Conservation (phyloP, 2,888 invertebrate species). For the Marronus borbonicus region DNA sequence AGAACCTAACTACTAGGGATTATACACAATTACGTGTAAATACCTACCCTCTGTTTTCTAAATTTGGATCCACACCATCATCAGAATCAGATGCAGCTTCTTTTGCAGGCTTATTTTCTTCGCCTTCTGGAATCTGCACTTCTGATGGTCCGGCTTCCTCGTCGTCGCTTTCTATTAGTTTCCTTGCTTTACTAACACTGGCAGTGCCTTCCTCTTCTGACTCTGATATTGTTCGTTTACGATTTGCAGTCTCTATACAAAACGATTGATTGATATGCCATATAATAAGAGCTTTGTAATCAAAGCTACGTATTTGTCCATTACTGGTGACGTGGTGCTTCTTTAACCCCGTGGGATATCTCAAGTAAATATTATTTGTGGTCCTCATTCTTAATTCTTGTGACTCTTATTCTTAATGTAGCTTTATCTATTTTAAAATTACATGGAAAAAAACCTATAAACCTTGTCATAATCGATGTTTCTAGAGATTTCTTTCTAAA, state of each 20-base stretch:
- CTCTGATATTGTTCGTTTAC: conserved; percentile 72
- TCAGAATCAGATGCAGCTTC: conserved; percentile 75
- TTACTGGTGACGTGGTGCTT: too few species aligned
- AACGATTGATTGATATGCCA: not conserved
- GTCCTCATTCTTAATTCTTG: too few species aligned
- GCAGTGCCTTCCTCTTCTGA: conserved; percentile 74
- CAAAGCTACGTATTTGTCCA: too few species aligned
- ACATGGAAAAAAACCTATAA: too few species aligned
- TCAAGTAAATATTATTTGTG: too few species aligned
- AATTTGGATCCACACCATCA: conserved; percentile 69
- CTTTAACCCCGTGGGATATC: too few species aligned
- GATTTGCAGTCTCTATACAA: conserved; percentile 56
- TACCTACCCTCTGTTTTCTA: conserved; percentile 58
- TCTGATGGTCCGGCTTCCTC: conserved; percentile 69
- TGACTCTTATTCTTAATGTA: too few species aligned
- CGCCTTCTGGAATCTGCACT: conserved; percentile 63
- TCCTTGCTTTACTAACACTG: conserved; percentile 64
- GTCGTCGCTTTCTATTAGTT: conserved; percentile 73
- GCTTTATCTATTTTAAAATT: too few species aligned
- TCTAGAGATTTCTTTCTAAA: too few species aligned
- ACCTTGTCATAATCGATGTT: too few species aligned
- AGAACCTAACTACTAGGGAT: too few species aligned
- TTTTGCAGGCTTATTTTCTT: conserved; percentile 55
- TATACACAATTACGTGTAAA: not conserved
- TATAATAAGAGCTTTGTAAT: too few species aligned